Percentiles rank a stretch among this genome's conserved stretches.
These are phyloP conservation scores for Ichneumoninae sp. DNA, from an alignment of 2,888 invertebrate genomes.

Conservation along the genomic window DNA sequence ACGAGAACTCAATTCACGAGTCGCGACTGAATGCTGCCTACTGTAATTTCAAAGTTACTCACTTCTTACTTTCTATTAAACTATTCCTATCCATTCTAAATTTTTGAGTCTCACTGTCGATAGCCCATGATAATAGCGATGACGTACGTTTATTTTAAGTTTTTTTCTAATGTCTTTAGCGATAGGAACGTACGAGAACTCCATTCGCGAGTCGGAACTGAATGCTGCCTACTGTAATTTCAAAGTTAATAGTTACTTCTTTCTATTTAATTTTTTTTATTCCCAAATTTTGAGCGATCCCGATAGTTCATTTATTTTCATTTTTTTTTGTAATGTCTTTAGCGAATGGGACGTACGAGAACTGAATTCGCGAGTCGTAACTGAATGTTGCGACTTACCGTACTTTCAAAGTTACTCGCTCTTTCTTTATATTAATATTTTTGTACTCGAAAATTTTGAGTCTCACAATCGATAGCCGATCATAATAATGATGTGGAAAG, in stretches of 20 bases:
- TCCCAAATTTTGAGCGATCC: not conserved
- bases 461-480: not conserved
- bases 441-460: not conserved
- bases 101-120: not conserved
- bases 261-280: not conserved
- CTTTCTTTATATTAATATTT: constrained; percentile 17
- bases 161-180: constrained; percentile 21
- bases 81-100: not conserved
- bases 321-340: constrained; percentile 1
- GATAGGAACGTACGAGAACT: constrained; percentile 58
- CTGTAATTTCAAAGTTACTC: constrained; percentile 44
- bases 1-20: constrained; percentile 61
- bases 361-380: constrained; percentile 53
- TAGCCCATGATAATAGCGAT: not conserved
- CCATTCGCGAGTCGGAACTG: constrained; percentile 51
- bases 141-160: not conserved
- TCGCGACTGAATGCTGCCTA: constrained; percentile 40
- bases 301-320: not conserved
- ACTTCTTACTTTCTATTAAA: constrained; percentile 19
- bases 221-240: constrained; percentile 46
- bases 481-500: not conserved
- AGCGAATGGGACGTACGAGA: constrained; percentile 58
- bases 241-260: constrained; percentile 36
- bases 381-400: constrained; percentile 41
- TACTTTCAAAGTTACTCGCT: constrained; percentile 40